Conservation (phyloP, 2,113 vertebrate species). For the Ramphastos sulfuratus region DNA sequence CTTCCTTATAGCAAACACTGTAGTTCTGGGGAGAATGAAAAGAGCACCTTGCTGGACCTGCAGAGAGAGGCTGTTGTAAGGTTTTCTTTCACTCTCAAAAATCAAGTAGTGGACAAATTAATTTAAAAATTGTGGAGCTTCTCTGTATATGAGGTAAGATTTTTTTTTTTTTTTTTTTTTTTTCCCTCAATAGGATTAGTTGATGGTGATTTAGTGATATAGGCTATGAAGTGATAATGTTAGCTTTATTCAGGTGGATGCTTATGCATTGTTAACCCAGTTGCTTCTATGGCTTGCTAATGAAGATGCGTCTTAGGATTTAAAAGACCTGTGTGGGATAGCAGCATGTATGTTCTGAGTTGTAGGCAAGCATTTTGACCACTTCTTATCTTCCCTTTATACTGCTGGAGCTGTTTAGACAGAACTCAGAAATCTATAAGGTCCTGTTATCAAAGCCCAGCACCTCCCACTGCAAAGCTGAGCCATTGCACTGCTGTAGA, state of each 20-base stretch:
- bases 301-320: not conserved
- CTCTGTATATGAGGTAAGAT: not conserved
- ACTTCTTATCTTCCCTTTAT: not conserved
- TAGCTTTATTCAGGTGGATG: not conserved
- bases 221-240: not conserved
- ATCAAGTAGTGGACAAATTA: not conserved
- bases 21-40: not conserved
- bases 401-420: not conserved
- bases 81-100: not conserved
- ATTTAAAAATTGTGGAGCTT: not conserved
- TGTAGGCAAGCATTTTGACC: accelerated
- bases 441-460: not conserved
- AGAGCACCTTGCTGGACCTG: not conserved
- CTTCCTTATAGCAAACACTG: not conserved
- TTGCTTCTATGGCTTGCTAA: not conserved
- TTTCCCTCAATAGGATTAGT: not conserved
- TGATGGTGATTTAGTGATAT: not conserved
- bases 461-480: not conserved
- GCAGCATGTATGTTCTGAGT: not conserved
- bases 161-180: not conserved
- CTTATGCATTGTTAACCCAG: not conserved
- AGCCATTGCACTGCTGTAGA: not conserved
- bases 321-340: not conserved
- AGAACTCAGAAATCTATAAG: not conserved
- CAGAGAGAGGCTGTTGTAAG: not conserved